A percentile compares a stretch with the other conserved stretches of the same genome.
Conservation (phyloP, 2,888 invertebrate species). For the Chaetogeoica ovagalla region DNA sequence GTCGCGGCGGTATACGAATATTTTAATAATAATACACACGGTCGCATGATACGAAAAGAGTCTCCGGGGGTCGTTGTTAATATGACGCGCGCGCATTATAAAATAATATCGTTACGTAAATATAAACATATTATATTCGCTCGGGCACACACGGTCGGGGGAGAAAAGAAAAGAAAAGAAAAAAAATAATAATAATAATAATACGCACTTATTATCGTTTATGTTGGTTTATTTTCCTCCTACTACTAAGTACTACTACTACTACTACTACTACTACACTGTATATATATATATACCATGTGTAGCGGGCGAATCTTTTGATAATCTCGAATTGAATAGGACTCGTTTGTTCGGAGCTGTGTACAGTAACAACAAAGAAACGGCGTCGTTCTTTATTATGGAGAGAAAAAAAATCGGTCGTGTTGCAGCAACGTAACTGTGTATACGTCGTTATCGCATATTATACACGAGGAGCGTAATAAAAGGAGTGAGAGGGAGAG, state of each 20-base stretch:
- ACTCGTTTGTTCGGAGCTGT: conserved; percentile 35
- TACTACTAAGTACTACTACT: too few relatives aligned
- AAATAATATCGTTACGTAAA: too few relatives aligned
- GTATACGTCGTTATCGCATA: not conserved
- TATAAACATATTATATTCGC: too few relatives aligned
- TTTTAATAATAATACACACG: too few relatives aligned
- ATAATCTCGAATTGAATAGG: conserved; percentile 34
- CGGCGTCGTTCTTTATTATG: not conserved
- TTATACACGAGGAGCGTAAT: not conserved
- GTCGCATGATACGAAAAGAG: too few relatives aligned
- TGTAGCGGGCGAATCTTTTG: conserved; percentile 12
- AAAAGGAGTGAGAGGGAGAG: conserved; percentile 7
- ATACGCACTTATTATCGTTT: conserved; percentile 22
- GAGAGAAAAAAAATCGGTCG: conserved; percentile 4
- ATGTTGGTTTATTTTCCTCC: conserved; percentile 38
- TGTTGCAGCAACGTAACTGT: too few relatives aligned
- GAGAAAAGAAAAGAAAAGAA: conserved; percentile 5
- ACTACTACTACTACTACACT: too few relatives aligned
- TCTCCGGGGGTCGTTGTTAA: too few relatives aligned
- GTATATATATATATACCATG: too few relatives aligned
- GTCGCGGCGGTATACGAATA: too few relatives aligned
- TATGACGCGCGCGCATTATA: too few relatives aligned
- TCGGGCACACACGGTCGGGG: not conserved
- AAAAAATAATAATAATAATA: too few relatives aligned
- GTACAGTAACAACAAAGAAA: conserved; percentile 28